Base-by-base conservation (phyloP, 2,888 invertebrate species). In the Eupeodes latifasciatus region DNA sequence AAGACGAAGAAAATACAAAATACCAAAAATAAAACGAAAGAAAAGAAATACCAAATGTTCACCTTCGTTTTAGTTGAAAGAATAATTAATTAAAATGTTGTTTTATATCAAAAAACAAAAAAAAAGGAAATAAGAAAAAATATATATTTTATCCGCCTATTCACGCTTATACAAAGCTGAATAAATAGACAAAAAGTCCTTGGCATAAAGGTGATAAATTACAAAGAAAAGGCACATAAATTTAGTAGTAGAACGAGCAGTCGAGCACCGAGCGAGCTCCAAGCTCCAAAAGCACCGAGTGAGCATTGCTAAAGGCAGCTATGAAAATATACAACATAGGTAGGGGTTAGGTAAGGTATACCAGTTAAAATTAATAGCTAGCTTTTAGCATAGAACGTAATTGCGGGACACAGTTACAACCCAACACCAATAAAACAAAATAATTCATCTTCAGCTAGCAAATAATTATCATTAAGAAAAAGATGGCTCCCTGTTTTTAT, bases 171-270 rank as follows among this genome's bases (percentile, higher is more conserved):
- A 40, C 11, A 5, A 62, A 62, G 6, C 14, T 16, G 6, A 66
- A 27, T 49, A 47, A 64, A 64, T 19, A 64, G 64, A 44, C 49
- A 47, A 66, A 66, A 66, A 34, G 66, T 27, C 66, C 49, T 49
- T 66, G 27, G 53, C 53, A 69, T 53, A 69, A 69, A 69, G 69
- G 69, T 69, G 69, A 69, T 69, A 69, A 69, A 69, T 69, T 69
- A 69, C 16, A 36, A 36, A 36, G 69, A 53, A 69, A 14, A 53
- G 53, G 53, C 53, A 36, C 51, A 69, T 69, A 53, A 69, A 69
- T 69, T 19, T 53, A 10, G 11, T 53, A 10, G 11, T 36, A 69
- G 36, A 40, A 53, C 51, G 14, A 59, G 6, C 40, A 40, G 5
- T 40, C 40, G 40, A 40, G 40, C 40, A 7, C 40, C 40, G 3